Base-by-base conservation (phyloP, 2,888 invertebrate species). In the Phasia obesa region DNA sequence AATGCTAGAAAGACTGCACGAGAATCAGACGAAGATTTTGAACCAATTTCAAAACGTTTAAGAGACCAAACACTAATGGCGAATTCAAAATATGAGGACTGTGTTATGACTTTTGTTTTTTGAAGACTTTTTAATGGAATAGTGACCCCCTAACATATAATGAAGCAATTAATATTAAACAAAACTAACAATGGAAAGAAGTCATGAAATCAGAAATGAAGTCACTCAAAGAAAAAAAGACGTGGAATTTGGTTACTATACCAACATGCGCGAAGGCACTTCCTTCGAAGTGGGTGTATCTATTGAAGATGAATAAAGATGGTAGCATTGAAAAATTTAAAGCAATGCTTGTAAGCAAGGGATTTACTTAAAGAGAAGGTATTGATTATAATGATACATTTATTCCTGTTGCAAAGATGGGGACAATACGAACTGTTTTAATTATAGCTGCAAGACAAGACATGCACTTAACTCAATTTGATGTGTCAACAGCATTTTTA, bases 321-420 rank as follows among this genome's bases (percentile, higher is more conserved):
- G 38, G 38, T 4, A 38, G 13, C 38, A 38, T 38, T 15, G 38
- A 38, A 7, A 38, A 38, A 15, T 38, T 38, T 38, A 38, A 38
- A 15, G 38, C 38, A 11, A 38, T 9, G 38, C 15, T 38, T 15
- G 38, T 38, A 38, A 38, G 9, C 4, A 38, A 38, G 17, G 17
- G 88, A 2, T 90, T 85, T 75, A 27, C 23, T n/a, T 76, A 71
- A 44, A 42, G 51, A 15, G 23, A 59, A 49, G 73, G 76, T 1
- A 65, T 84, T 19, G 84, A 86, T 47, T 85, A 84, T n/a, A 51
- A 25, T 21, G 70, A 84, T 67, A 85, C 84, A 1, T 86, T 84
- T 51, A 86, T 76, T 74, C 84, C 84, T 21, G 84, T 83, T 3
- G 84, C 80, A 15, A 78, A 69, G 23, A 73, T 84, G 31, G 49